Evolutionary conservation across 2,113 vertebrate genomes (phyloP).

Genomic region (Ranitomeya imitator): DNA sequence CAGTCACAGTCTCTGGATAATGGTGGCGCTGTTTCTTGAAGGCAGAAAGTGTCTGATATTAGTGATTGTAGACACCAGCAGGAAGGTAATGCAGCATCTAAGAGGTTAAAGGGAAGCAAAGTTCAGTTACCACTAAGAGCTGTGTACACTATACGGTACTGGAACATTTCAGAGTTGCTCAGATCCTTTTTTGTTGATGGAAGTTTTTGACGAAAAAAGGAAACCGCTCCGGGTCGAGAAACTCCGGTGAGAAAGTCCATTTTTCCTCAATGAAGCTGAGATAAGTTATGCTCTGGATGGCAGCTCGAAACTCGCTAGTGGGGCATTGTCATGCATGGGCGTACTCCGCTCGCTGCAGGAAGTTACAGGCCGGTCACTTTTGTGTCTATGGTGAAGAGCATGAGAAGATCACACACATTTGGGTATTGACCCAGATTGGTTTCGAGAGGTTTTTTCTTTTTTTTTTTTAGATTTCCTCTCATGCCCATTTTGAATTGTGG

Average conservation of each 20-base stretch:
- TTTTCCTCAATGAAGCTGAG: neutral
- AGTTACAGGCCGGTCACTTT: neutral
- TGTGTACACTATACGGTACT: neutral
- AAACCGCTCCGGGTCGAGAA: neutral
- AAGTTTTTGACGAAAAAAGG: neutral
- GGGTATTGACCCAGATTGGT: neutral
- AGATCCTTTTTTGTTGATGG: conserved; percentile 17
- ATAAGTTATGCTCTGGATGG: neutral
- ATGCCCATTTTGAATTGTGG: neutral
- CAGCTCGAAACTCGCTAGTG: neutral
- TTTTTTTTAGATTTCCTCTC: neutral
- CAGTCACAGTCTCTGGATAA: neutral
- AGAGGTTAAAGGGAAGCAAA: conserved; percentile 5
- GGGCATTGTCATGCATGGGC: neutral
- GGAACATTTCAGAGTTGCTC: neutral
- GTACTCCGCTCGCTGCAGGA: neutral
- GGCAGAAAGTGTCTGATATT: neutral
- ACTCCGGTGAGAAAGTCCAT: neutral
- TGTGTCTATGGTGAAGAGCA: neutral
- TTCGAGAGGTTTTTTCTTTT: no score
- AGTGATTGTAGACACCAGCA: neutral
- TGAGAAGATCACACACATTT: neutral
- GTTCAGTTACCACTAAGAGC: neutral
- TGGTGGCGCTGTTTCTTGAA: neutral
- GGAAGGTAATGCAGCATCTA: neutral